phyloP scores from a whole-genome alignment of 2,888 invertebrate species.

The Ormyrus thymus region DNA sequence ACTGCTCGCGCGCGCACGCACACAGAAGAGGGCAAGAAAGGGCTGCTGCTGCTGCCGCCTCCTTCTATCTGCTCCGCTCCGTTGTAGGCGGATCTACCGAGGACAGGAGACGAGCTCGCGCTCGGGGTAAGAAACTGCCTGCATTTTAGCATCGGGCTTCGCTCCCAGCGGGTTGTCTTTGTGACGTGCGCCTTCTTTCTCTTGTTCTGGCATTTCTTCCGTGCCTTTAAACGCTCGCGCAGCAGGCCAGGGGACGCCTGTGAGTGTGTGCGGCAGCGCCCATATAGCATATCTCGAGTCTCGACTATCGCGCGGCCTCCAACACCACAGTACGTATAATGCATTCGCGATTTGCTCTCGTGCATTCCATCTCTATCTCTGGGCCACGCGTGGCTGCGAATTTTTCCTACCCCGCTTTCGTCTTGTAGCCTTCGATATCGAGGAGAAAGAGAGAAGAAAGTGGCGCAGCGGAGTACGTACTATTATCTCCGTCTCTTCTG shows the following conservation, averaged over 20 bases:
- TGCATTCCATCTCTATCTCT: conserved; percentile 1
- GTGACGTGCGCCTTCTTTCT: too few species aligned
- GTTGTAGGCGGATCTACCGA: neutral
- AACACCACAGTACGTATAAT: neutral
- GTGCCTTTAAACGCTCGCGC: neutral
- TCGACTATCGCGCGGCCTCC: conserved; percentile 1
- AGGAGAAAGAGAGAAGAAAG: conserved; percentile 21
- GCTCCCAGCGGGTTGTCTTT: too few species aligned
- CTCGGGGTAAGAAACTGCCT: conserved; percentile 11
- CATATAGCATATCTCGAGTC: neutral
- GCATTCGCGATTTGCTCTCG: conserved; percentile 16
- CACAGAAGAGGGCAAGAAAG: conserved; percentile 1
- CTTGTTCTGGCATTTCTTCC: too few species aligned
- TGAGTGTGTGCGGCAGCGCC: conserved; percentile 27
- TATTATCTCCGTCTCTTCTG: conserved; percentile 18
- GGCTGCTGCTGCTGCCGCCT: conserved; percentile 10
- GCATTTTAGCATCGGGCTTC: too few species aligned
- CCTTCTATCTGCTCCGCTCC: neutral
- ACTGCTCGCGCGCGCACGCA: neutral
- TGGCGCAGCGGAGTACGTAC: conserved; percentile 10
- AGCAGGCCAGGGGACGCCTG: neutral
- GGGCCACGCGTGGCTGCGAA: neutral
- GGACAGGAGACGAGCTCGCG: neutral
- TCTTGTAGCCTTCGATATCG: neutral
- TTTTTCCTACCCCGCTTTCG: neutral